phyloP scores from a whole-genome alignment of 2,888 invertebrate genomes.

The Agrotis segetum region DNA sequence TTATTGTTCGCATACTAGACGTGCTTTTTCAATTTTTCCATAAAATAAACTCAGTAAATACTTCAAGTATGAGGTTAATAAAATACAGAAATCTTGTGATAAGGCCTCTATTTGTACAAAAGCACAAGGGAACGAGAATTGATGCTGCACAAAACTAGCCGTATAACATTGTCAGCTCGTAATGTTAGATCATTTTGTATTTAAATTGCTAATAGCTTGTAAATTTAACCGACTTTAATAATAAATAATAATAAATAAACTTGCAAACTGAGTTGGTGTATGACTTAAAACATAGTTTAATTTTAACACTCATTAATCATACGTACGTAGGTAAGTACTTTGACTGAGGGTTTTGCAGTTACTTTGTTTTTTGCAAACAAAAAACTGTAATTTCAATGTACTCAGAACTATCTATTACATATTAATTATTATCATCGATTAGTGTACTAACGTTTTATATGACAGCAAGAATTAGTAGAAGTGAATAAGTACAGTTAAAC shows the following conservation, averaged over 20 bases:
- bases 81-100: too few relatives aligned
- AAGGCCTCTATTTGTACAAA: slow-evolving; percentile 6
- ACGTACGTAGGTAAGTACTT: too few relatives aligned
- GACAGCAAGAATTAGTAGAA: slow-evolving; percentile 44
- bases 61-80: too few relatives aligned
- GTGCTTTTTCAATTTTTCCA: too few relatives aligned
- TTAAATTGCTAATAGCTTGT: slow-evolving; percentile 68
- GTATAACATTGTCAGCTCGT: slow-evolving; percentile 65
- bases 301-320: slow-evolving; percentile 23
- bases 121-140: slow-evolving; percentile 27
- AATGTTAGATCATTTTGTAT: slow-evolving; percentile 67
- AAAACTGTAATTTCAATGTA: slow-evolving; percentile 18
- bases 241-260: slow-evolving; percentile 38
- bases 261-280: slow-evolving; percentile 9
- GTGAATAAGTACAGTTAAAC: slow-evolving; percentile 36
- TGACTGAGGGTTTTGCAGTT: background rate
- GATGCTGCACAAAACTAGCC: slow-evolving; percentile 35
- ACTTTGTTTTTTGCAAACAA: slow-evolving; percentile 2
- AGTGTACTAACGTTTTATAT: slow-evolving; percentile 45
- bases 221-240: slow-evolving; percentile 45
- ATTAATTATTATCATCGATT: slow-evolving; percentile 50
- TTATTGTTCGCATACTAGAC: too few relatives aligned
- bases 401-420: slow-evolving; percentile 26
- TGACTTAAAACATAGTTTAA: slow-evolving; percentile 19
- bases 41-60: too few relatives aligned